Conservation (phyloP, 2,888 invertebrate species). For the Apocheima hispidaria region DNA sequence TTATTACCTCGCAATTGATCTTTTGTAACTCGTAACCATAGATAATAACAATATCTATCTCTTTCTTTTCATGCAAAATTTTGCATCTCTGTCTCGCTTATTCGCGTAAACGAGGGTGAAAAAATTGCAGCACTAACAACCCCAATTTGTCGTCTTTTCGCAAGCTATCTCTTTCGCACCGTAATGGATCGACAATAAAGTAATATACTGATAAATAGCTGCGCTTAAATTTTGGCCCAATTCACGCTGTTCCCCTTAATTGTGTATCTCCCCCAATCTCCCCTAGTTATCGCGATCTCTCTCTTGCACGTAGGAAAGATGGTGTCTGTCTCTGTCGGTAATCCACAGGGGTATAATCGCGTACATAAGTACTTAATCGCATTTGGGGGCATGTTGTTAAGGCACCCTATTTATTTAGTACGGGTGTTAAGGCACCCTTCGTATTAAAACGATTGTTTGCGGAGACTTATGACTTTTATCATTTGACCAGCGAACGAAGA, state of each 20-base stretch:
- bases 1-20: constrained; percentile 70
- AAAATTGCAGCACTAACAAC: constrained; percentile 67
- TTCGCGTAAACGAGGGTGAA: constrained; percentile 46
- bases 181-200: constrained; percentile 85
- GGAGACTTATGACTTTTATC: constrained; percentile 73
- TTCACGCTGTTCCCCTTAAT: constrained; percentile 81
- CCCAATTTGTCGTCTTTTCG: constrained; percentile 67
- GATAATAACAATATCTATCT: constrained; percentile 46
- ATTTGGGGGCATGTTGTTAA: constrained; percentile 74
- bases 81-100: constrained; percentile 32
- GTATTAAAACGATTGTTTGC: constrained; percentile 79
- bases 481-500: constrained; percentile 62
- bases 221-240: constrained; percentile 84
- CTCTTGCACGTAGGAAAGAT: constrained; percentile 45
- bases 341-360: constrained; percentile 79
- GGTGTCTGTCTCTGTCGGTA: constrained; percentile 58
- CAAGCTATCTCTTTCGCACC: constrained; percentile 48
- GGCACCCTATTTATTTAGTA: constrained; percentile 81
- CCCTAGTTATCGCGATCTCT: constrained; percentile 62
- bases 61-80: constrained; percentile 41
- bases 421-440: constrained; percentile 67
- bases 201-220: constrained; percentile 84
- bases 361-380: constrained; percentile 85
- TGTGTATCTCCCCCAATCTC: constrained; percentile 67
- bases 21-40: constrained; percentile 50